Evolutionary conservation across 2,113 vertebrate genomes (phyloP).

Genomic region (Crocuta crocuta): DNA sequence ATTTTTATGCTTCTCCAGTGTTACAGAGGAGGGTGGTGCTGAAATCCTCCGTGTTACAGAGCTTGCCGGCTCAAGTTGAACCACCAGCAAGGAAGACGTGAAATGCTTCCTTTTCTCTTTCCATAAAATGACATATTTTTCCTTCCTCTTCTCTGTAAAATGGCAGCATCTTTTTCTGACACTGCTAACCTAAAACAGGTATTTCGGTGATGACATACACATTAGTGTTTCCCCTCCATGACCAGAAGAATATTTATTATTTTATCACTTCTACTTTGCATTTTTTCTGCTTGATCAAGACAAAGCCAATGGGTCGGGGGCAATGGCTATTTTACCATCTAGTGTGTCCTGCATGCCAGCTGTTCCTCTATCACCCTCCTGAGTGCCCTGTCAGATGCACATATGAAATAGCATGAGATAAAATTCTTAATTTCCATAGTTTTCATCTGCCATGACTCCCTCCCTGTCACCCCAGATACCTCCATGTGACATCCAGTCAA

Average conservation of each 20-base stretch:
- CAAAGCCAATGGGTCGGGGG: not conserved
- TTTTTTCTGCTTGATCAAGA: not conserved
- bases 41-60: constrained; percentile 1
- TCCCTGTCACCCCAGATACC: not conserved
- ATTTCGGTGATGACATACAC: not conserved
- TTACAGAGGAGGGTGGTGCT: not conserved
- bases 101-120: not conserved
- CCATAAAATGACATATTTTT: not conserved
- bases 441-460: not conserved
- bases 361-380: not conserved
- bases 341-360: not conserved
- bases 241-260: not conserved
- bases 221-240: not conserved
- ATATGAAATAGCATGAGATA: not conserved
- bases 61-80: not conserved
- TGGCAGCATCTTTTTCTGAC: not conserved
- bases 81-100: not conserved
- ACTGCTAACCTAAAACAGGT: not conserved
- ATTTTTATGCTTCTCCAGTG: constrained; percentile 60
- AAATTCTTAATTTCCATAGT: not conserved
- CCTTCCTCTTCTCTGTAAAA: not conserved
- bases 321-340: not conserved
- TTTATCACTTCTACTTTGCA: not conserved
- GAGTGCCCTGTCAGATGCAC: not conserved
- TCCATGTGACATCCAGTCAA: not conserved